Base-by-base conservation (phyloP, 2,113 vertebrate species). In the Argyrosomus japonicus region DNA sequence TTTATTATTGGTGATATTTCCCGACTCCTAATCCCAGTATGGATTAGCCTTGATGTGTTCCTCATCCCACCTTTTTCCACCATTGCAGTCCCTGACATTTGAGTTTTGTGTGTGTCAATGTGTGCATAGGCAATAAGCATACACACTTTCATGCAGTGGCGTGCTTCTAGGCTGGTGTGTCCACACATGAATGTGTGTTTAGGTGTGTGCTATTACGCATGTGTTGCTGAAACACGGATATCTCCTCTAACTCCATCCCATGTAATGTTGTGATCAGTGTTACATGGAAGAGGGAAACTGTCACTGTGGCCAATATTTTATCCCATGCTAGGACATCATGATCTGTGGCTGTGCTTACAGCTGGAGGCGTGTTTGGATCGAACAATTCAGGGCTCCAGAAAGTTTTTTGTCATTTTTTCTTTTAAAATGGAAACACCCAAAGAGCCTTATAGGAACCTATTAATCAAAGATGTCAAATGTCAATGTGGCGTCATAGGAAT, bases 1-100 rank as follows among this genome's bases (percentile, higher is more conserved):
- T 93, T 94, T 93, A 93, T 86, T 85, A 90, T 84, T 70, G 67
- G 75, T 83, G 84, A 85, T 87, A 89, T 92, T 89, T 91, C 70
- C 87, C 91, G 45, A 50, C 60, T 88, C 83, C 78, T 90, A 92
- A 93, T 93, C 90, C 86, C 69, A 61, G 43, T 29, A 77, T 18
- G 88, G 86, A 93, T 88, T 90, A 93, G 73, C 45, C n/a, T 79
- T 80, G 71, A 87, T 82, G 54, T 88, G 85, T 75, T 90, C 80
- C 60, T 83, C 70, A 82, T 91, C 83, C 79, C 79, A 88, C 90
- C 83, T 81, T 90, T 91, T 91, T 91, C 83, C 87, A 89, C 67
- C 36, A 9, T 67, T 63, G 18, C 71, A 68, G 62, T 19, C 82
- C 45, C 18, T 84, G 70, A 90, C 76, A 82, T 90, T 91, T 87